These are phyloP conservation scores for Tetanocera ferruginea DNA, from an alignment of 2,888 invertebrate species.

Conservation along the genomic window DNA sequence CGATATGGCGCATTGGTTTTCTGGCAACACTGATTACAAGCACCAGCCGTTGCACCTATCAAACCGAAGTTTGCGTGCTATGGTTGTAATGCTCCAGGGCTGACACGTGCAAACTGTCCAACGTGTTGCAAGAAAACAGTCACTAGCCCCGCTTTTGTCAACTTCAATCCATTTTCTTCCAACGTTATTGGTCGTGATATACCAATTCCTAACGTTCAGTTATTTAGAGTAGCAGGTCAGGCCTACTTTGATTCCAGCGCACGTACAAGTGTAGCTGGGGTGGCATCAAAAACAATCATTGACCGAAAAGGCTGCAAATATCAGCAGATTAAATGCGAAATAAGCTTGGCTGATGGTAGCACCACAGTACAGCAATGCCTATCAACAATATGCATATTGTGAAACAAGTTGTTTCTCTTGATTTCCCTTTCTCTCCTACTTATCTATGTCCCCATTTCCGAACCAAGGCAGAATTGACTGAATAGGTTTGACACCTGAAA, in stretches of 20 bases:
- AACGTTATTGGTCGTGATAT: conserved; percentile 39
- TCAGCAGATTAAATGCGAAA: conserved; percentile 7
- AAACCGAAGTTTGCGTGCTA: background rate
- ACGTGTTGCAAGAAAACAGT: background rate
- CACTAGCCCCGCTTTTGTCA: background rate
- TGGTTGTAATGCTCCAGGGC: background rate
- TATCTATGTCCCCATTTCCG: too few species aligned
- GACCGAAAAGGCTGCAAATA: conserved; percentile 9
- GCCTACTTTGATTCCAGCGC: conserved; percentile 46
- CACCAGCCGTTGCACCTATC: too few species aligned
- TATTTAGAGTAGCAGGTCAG: conserved; percentile 33
- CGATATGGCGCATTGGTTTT: too few species aligned
- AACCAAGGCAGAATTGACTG: too few species aligned
- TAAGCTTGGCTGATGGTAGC: conserved; percentile 20
- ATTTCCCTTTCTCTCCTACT: background rate
- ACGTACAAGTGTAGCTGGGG: conserved; percentile 44
- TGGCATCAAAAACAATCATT: conserved; percentile 35
- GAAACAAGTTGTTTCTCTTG: conserved; percentile 22
- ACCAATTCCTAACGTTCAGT: conserved; percentile 40
- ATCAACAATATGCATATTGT: conserved; percentile 21
- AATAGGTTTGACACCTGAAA: too few species aligned
- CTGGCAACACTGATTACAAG: too few species aligned
- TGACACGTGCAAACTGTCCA: background rate
- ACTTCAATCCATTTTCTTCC: background rate
- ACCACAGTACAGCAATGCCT: background rate